Conservation (phyloP, 2,797 vertebrate genomes). For the Hylomyscus alleni region DNA sequence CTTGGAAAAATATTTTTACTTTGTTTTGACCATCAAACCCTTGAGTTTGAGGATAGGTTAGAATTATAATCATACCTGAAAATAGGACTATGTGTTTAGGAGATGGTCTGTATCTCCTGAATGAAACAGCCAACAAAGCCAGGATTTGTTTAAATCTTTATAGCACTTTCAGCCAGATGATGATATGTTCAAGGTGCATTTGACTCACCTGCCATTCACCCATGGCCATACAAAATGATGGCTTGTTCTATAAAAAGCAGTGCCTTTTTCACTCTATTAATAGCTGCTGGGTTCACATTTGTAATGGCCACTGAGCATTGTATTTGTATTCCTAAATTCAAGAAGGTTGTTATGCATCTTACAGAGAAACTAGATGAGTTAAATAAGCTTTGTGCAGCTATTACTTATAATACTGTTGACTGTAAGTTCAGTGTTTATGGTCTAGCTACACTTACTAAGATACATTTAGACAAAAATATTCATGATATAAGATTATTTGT, state of each 20-base stretch:
- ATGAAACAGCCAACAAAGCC: not conserved
- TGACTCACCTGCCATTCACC: not conserved
- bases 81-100: not conserved
- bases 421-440: constrained; percentile 32
- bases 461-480: constrained; percentile 12
- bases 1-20: not conserved
- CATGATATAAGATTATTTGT: not conserved
- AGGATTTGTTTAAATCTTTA: not conserved
- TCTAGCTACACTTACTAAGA: not conserved
- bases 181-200: not conserved
- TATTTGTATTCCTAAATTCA: not conserved
- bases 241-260: not conserved
- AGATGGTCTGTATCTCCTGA: not conserved
- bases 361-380: not conserved
- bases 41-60: not conserved
- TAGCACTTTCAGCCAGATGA: not conserved
- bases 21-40: not conserved
- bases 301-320: not conserved
- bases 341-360: not conserved
- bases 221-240: not conserved
- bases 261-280: not conserved
- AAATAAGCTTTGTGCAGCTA: not conserved
- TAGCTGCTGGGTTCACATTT: not conserved
- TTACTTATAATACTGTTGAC: not conserved
- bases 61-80: not conserved